Evolutionary conservation across 2,113 vertebrate species (phyloP), one percentile per base, ranked within the genome.

Genomic region (Centropristis striata): DNA sequence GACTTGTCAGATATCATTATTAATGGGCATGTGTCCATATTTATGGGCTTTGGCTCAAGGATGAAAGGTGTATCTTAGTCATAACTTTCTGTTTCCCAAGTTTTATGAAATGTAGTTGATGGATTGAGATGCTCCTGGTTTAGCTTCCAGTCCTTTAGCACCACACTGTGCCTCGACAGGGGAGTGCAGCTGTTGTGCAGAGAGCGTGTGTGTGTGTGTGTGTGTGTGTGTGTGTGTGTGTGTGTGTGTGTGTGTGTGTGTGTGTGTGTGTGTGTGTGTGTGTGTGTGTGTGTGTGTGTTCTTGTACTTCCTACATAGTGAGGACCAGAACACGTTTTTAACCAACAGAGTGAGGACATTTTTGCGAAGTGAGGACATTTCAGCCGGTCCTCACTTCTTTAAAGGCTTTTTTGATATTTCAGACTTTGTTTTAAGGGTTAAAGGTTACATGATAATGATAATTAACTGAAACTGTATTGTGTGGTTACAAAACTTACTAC

Each of bases 161-260:
- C 89, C 90, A 75, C 87, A 15, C 44, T 42, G 89, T 93, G 89
- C 8, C 21, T 75, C 12, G 2, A 10, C 4, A 1, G 15, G 61
- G 37, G 16, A 61, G 25, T 73, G 15, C 82, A 81, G 37, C 0
- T 37, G 23, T n/a, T 61, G 32, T 61, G 13, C 42, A 47, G 46
- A 20, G n/a, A 16, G 36, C 21, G 25, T 15, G 53, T 46, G 25
- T 69, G 50, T 67, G 47, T 51, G 36, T 53, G 49, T 53, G 41
- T 46, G 58, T 55, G 25, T 32, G 61, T 65, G 61, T 9, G 27
- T 23, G 20, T n/a, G 41, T 12, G 37, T 5, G 37, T 10, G 61
- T 44, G 60, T 1, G 1, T 42, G 37, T 44, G 60, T 1, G 1
- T 42, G 37, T 44, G 60, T 1, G 1, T 42, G 37, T 44, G 60